Evolutionary conservation across 2,113 vertebrate genomes (phyloP).

Genomic region (Martes martes): DNA sequence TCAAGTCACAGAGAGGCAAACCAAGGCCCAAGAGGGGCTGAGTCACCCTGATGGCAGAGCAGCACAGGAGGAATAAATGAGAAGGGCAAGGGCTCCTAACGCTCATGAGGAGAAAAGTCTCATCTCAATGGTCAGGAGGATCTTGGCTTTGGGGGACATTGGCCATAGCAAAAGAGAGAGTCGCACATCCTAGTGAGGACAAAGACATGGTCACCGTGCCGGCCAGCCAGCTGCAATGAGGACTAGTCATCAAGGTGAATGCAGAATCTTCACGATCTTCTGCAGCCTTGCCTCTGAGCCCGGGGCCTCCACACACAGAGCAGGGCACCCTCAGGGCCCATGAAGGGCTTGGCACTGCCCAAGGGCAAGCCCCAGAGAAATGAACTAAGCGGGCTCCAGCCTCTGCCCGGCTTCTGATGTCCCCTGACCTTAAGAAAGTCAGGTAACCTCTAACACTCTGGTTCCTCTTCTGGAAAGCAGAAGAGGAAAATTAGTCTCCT

Average conservation of each 20-base stretch:
- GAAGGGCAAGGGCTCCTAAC: neutral
- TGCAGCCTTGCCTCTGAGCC: neutral
- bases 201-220: neutral
- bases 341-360: neutral
- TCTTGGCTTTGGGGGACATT: neutral
- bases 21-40: conserved; percentile 51
- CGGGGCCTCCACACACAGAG: neutral
- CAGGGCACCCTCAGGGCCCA: neutral
- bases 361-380: neutral
- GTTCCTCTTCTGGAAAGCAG: neutral
- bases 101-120: neutral
- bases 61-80: neutral
- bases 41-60: conserved; percentile 55
- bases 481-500: conserved; percentile 35
- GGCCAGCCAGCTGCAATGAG: neutral
- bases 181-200: neutral
- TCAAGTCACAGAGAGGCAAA: conserved; percentile 9
- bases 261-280: neutral
- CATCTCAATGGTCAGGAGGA: neutral
- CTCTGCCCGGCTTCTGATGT: neutral
- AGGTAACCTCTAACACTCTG: neutral
- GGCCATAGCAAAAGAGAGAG: neutral
- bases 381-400: neutral
- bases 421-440: conserved; percentile 8
- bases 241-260: neutral